A percentile compares a stretch with the other conserved stretches of the same genome.
These are phyloP conservation scores for Oxyruncus cristatus DNA, from an alignment of 2,113 vertebrate genomes.

Conservation along the genomic window DNA sequence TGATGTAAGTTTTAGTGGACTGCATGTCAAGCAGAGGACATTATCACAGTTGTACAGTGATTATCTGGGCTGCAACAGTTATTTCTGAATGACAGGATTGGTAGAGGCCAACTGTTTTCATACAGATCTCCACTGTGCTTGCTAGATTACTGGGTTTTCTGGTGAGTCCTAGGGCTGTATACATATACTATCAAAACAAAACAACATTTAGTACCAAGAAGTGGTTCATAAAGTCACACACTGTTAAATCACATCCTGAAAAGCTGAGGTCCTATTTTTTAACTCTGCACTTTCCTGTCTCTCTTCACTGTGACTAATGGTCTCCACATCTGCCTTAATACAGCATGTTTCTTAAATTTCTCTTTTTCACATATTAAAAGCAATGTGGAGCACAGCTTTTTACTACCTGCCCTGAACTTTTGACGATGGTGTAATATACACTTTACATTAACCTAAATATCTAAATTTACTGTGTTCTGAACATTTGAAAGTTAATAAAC, in stretches of 20 bases:
- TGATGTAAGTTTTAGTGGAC: not conserved
- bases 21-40: not conserved
- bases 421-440: not conserved
- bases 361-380: not conserved
- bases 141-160: not conserved
- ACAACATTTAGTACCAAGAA: not conserved
- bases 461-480: not conserved
- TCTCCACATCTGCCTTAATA: not conserved
- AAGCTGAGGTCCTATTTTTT: not conserved
- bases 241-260: not conserved
- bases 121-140: not conserved
- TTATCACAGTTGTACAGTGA: not conserved
- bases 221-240: not conserved
- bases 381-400: not conserved
- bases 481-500: not conserved
- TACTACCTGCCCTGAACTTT: not conserved
- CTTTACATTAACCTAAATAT: not conserved
- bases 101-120: not conserved
- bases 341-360: not conserved
- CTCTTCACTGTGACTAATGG: not conserved
- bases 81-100: not conserved
- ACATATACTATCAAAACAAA: not conserved
- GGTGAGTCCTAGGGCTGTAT: not conserved
- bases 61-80: not conserved
- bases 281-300: not conserved